A percentile compares a stretch with the other conserved stretches of the same genome.
These are phyloP conservation scores for Hirundo rustica DNA, from an alignment of 2,797 vertebrate species.

Conservation along the genomic window DNA sequence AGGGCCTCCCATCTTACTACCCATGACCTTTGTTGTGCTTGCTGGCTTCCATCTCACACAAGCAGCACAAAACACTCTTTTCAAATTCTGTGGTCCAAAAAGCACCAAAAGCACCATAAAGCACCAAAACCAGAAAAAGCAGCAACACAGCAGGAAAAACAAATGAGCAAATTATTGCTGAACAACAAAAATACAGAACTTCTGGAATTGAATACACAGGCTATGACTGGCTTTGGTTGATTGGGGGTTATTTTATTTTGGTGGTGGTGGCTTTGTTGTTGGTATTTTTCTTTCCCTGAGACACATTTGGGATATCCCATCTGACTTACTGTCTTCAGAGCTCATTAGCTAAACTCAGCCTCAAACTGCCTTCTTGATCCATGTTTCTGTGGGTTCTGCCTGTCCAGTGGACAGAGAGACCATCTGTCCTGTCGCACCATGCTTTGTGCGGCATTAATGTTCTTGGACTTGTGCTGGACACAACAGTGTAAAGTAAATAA, in stretches of 20 bases:
- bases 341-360: neutral
- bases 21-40: neutral
- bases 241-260: neutral
- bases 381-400: neutral
- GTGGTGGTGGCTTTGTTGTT: neutral
- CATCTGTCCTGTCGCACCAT: neutral
- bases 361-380: neutral
- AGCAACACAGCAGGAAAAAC: neutral
- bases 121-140: neutral
- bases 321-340: neutral
- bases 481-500: neutral
- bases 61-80: neutral
- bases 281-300: neutral
- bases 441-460: neutral
- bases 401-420: neutral
- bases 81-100: too few relatives aligned
- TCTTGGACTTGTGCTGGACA: neutral
- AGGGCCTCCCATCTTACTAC: neutral
- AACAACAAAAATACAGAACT: neutral
- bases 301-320: neutral
- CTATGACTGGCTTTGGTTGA: neutral
- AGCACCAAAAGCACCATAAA: neutral
- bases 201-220: neutral
- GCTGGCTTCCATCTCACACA: neutral
- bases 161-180: neutral